Conservation (phyloP, 2,888 invertebrate species). For the Coronaproctus castanopsis region DNA sequence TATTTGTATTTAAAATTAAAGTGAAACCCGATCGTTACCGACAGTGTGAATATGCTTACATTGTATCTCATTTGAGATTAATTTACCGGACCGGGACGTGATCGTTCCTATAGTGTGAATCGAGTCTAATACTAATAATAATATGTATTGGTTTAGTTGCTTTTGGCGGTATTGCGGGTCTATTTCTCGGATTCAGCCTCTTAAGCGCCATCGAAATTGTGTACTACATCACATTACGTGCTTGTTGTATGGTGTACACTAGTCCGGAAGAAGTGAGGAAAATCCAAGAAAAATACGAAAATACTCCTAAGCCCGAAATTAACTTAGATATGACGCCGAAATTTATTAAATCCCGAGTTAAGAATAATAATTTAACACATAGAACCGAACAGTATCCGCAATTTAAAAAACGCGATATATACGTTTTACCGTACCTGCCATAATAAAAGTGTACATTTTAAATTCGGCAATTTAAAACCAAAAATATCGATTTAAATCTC, state of each 20-base stretch:
- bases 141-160: conserved; percentile 29
- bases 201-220: conserved; percentile 29
- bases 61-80: no score
- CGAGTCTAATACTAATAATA: no score
- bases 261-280: conserved; percentile 30
- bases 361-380: background rate
- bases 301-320: conserved; percentile 23
- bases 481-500: no score
- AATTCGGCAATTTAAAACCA: no score
- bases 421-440: conserved; percentile 5
- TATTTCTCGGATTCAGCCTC: conserved; percentile 30
- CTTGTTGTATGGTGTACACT: conserved; percentile 38
- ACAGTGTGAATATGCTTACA: no score
- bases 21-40: no score
- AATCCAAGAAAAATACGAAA: conserved; percentile 28
- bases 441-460: no score
- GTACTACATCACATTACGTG: conserved; percentile 26
- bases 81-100: no score
- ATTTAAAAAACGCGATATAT: background rate
- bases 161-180: conserved; percentile 31
- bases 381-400: background rate
- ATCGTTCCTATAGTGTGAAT: no score
- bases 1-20: no score
- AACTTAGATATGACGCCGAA: conserved; percentile 27
- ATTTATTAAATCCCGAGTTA: conserved; percentile 17